Base-by-base conservation (phyloP, 2,113 vertebrate species). In the Sturnus vulgaris region DNA sequence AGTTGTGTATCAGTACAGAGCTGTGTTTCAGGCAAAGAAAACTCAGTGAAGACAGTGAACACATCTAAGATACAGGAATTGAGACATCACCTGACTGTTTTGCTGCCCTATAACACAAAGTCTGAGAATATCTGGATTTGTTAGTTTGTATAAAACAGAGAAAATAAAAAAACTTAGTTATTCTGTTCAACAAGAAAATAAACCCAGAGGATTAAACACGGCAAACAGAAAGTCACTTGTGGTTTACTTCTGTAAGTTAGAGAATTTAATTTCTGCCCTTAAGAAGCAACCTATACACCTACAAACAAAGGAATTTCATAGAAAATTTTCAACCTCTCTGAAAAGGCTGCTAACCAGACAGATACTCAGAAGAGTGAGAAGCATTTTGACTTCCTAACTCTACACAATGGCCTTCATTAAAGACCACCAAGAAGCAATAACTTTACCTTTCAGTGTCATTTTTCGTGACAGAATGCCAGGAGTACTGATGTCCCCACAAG, bases 151-250 rank as follows among this genome's bases (percentile, higher is more conserved):
- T 57, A 95, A 72, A 97, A 69, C 27, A 55, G 79, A 93, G 57
- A 83, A 95, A 98, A 96, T 64, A 75, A 90, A 88, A 69, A 94
- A 25, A 61, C n/a, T 78, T 64, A 30, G 46, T 27, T 60, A 35
- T 85, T 84, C 73, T 72, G 28, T 60, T 91, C 39, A 79, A n/a
- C 72, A 83, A 53, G n/a, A 37, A 94, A 95, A 86, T 69, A 82
- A 69, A 85, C 3, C 15, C 76, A 66, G 33, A 90, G 28, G 33
- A 60, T 20, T 52, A 88, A 75, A 68, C 0, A 2, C 1, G 5
- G 68, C 28, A 60, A 88, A 78, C 5, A 66, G 76, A 90, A 95
- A 82, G 37, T n/a, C 39, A 24, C 40, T 40, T 40, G 70, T 81
- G 42, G 39, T 68, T 68, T 60, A 71, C 12, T 11, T 56, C 44